phyloP scores from a whole-genome alignment of 1,140 invertebrate genomes.

The Drosophila pseudoobscura region DNA sequence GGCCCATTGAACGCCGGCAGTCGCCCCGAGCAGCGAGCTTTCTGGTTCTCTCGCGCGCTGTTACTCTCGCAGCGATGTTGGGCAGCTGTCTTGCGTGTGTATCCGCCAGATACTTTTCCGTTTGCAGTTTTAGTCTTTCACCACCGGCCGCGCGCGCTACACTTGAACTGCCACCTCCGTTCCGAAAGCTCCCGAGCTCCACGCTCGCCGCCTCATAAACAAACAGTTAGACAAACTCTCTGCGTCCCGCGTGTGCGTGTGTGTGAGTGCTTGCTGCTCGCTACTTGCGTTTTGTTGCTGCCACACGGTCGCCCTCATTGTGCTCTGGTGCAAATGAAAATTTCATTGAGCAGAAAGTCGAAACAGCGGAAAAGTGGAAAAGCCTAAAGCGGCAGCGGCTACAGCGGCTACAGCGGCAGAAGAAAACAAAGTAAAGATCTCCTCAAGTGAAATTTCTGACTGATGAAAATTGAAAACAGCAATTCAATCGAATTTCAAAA shows the following conservation, averaged over 20 bases:
- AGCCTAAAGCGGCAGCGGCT: conserved; percentile 61
- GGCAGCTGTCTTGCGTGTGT: conserved; percentile 58
- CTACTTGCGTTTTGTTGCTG: conserved; percentile 33
- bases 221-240: conserved; percentile 71
- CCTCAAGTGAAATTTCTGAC: conserved; percentile 54
- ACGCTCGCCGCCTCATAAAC: conserved; percentile 60
- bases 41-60: conserved; percentile 24
- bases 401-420: conserved; percentile 44
- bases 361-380: conserved; percentile 71
- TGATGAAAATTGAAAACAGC: conserved; percentile 37
- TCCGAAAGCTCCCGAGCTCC: conserved; percentile 32
- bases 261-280: conserved; percentile 23
- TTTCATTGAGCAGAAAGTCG: conserved; percentile 78
- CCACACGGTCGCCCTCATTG: conserved; percentile 68
- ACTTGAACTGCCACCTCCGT: conserved; percentile 8
- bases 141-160: conserved; percentile 52
- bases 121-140: conserved; percentile 61
- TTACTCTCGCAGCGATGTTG: conserved; percentile 35
- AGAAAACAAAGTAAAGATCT: conserved; percentile 60
- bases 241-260: conserved; percentile 42
- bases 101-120: conserved; percentile 57
- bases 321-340: conserved; percentile 81
- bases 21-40: conserved; percentile 13
- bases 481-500: conserved; percentile 37
- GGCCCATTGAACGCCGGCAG: conserved; percentile 21